These are phyloP conservation scores for Harpegnathos saltator DNA, from an alignment of 1,140 invertebrate genomes.

Conservation along the genomic window DNA sequence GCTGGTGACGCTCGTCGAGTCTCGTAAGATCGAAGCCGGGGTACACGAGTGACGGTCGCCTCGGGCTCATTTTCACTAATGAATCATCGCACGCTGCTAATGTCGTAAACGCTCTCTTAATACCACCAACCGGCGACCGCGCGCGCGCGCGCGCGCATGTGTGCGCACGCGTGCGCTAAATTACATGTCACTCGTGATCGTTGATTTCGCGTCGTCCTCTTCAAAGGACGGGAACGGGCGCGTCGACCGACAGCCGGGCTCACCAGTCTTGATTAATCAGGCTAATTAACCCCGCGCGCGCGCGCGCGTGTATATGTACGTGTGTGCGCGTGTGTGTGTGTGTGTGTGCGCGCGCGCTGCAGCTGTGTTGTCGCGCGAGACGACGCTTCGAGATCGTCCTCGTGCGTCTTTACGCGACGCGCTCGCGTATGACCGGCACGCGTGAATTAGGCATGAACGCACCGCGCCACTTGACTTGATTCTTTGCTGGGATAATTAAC, in stretches of 20 bases:
- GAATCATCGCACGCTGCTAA: constrained; percentile 1
- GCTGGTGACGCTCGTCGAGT: constrained; percentile 18
- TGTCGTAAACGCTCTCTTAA: constrained; percentile 36
- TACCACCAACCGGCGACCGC: background rate
- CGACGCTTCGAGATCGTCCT: constrained; percentile 5
- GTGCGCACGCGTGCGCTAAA: background rate
- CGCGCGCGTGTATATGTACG: too few relatives aligned
- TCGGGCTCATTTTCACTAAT: constrained; percentile 6
- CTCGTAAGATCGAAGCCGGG: background rate
- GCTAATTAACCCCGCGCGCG: constrained; percentile 37
- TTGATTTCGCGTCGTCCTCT: background rate
- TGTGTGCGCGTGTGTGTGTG: too few relatives aligned
- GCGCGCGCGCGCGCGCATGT: background rate
- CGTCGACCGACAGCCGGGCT: background rate
- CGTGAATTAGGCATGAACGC: constrained; percentile 42
- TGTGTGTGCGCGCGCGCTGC: background rate
- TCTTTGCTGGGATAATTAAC: constrained; percentile 67
- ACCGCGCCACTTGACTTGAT: constrained; percentile 37
- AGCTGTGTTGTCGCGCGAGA: background rate
- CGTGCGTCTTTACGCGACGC: background rate
- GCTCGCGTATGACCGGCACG: constrained; percentile 19
- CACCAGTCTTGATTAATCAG: constrained; percentile 44
- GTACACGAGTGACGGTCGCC: background rate
- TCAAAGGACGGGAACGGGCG: constrained; percentile 18
- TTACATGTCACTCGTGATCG: constrained; percentile 12